Percentiles rank a stretch among this genome's conserved stretches.
Conservation (phyloP, 2,888 invertebrate species). For the Scelioninae gen. 1 region DNA sequence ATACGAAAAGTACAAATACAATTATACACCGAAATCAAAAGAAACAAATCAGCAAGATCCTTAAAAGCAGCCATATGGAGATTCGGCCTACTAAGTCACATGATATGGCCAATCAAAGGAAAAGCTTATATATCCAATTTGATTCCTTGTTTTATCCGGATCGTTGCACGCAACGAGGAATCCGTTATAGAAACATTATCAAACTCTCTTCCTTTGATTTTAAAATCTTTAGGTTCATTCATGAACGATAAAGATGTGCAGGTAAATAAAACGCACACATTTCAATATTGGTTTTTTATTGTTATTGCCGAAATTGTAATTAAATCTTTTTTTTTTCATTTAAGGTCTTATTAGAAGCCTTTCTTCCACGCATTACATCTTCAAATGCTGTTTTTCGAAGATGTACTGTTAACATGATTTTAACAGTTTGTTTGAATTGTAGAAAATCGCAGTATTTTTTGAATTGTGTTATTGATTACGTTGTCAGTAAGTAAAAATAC, state of each 20-base stretch:
- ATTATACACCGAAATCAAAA: slow-evolving; percentile 92
- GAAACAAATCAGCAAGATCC: slow-evolving; percentile 89
- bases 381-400: slow-evolving; percentile 89
- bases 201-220: slow-evolving; percentile 87
- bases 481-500: slow-evolving; percentile 86
- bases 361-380: slow-evolving; percentile 86
- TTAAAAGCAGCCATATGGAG: slow-evolving; percentile 91
- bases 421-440: slow-evolving; percentile 91
- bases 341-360: slow-evolving; percentile 86
- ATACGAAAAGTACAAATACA: slow-evolving; percentile 91
- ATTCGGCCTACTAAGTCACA: slow-evolving; percentile 90
- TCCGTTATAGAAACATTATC: slow-evolving; percentile 89
- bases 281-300: no score
- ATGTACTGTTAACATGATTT: slow-evolving; percentile 91
- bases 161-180: slow-evolving; percentile 90
- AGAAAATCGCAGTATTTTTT: slow-evolving; percentile 88
- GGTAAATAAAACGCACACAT: slow-evolving; percentile 81
- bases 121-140: slow-evolving; percentile 91
- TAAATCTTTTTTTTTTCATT: slow-evolving; percentile 45
- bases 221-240: slow-evolving; percentile 88
- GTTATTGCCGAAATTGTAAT: no score
- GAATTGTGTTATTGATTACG: slow-evolving; percentile 87
- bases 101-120: slow-evolving; percentile 91
- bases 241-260: slow-evolving; percentile 89
- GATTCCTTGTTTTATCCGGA: slow-evolving; percentile 89